Evolutionary conservation across 2,888 invertebrate species (phyloP).

Genomic region (Bedellia somnulentella): DNA sequence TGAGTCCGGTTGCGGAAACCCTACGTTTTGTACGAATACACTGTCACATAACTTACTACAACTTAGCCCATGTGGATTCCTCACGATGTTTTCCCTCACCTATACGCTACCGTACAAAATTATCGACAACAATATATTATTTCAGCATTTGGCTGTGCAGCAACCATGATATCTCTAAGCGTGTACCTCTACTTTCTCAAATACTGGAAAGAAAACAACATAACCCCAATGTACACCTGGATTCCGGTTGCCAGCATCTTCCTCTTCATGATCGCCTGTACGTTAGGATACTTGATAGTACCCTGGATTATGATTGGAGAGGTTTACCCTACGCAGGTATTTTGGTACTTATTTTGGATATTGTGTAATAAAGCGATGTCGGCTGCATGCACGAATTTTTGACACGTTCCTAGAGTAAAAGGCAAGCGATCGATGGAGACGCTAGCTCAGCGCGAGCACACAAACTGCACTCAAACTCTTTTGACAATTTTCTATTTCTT

Average conservation of each 20-base stretch:
- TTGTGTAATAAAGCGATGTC: constrained; percentile 1
- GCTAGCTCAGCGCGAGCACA: no score
- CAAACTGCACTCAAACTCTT: no score
- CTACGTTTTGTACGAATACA: no score
- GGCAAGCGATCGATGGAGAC: no score
- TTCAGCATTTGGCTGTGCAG: constrained; percentile 62
- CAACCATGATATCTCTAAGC: constrained; percentile 63
- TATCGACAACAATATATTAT: no score
- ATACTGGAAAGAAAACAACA: constrained; percentile 41
- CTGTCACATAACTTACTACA: no score
- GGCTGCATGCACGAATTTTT: background rate
- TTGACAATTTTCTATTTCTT: no score
- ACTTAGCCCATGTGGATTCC: no score
- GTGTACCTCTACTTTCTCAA: constrained; percentile 62
- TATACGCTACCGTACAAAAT: no score
- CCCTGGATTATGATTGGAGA: constrained; percentile 79
- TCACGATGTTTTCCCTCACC: no score
- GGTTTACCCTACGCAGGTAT: constrained; percentile 67
- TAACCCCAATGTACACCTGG: constrained; percentile 53
- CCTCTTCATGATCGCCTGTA: constrained; percentile 64
- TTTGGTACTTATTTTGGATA: constrained; percentile 1
- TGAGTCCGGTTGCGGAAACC: no score
- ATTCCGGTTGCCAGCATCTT: constrained; percentile 65
- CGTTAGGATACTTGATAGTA: constrained; percentile 67
- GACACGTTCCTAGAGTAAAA: no score